phyloP scores from a whole-genome alignment of 2,888 invertebrate genomes.

The Synergus japonicus region DNA sequence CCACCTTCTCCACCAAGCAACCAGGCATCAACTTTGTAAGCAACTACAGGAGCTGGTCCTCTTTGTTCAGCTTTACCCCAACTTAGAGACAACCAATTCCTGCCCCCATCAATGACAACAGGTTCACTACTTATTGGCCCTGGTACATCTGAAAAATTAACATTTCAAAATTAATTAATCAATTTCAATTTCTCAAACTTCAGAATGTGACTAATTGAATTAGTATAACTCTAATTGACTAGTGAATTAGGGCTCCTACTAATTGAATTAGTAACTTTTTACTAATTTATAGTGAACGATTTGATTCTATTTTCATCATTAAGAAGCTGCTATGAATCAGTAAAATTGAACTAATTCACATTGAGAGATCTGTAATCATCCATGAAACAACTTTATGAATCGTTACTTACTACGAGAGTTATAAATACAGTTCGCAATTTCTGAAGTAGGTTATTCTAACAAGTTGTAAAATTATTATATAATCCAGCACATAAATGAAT shows the following conservation, averaged over 20 bases:
- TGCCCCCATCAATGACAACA: slow-evolving; percentile 88
- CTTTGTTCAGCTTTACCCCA: slow-evolving; percentile 88
- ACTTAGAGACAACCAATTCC: slow-evolving; percentile 89
- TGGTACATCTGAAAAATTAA: slow-evolving; percentile 84
- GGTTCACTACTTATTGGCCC: slow-evolving; percentile 88
- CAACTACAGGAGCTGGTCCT: slow-evolving; percentile 87
- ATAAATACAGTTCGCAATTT: not conserved
- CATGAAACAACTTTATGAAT: not conserved
- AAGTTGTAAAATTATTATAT: not conserved
- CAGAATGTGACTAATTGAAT: no score
- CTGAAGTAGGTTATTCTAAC: not conserved
- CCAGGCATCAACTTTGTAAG: slow-evolving; percentile 91
- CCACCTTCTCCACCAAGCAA: slow-evolving; percentile 88
- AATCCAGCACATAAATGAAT: not conserved
- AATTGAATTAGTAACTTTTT: no score
- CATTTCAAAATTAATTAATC: not conserved
- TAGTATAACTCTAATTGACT: no score
- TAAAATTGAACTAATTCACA: no score
- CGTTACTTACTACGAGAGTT: not conserved
- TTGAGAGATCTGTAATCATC: not conserved
- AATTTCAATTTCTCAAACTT: no score
- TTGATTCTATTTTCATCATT: no score
- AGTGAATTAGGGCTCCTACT: no score
- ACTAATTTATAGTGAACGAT: no score
- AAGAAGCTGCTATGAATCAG: no score